Evolutionary conservation across 2,888 invertebrate species (phyloP), one percentile per base, ranked within the genome.

Genomic region (Alloplasta piceator): DNA sequence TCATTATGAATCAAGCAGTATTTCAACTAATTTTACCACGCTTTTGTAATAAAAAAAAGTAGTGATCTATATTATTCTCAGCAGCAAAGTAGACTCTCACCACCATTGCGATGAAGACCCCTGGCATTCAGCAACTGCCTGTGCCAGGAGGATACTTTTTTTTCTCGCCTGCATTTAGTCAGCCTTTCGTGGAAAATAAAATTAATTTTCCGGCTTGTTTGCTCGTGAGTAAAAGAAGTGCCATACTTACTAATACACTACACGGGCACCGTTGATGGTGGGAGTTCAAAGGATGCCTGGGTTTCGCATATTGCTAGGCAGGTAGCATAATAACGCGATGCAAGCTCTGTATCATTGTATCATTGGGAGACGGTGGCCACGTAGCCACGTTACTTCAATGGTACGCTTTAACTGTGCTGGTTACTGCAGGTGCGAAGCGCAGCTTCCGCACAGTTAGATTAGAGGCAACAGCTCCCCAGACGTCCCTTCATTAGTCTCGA

Each of bases 401-500:
- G 71, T 66, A 78, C 78, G 67, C 50, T 75, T 61, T 75, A 26
- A 75, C 60, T 26, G 75, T 71, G 26, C 26, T 26, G 73, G 74
- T 60, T 66, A 75, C 70, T 75, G 66, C 75, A 72, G 74, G 74
- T 74, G 71, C 66, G 60, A 60, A 46, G 78, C 80, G 76, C 68
- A 82, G 86, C 85, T 87, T 86, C 86, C 84, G 84, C 86, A 78
- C 71, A 87, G 90, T 88, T 89, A 88, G 90, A 90, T 90, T 90
- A 90, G 89, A 89, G 87, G 85, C 80, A 90, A 90, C 86, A 86
- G 88, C 90, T 91, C 90, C 90, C 90, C 75, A 86, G 90, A 89
- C 90, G 85, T 89, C 87, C 85, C 89, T 90, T 90, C 90, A 89
- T 91, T 90, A 91, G 90, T 87, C 87, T 87, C 84, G 60, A 58